phyloP scores from a whole-genome alignment of 1,140 invertebrate species.

The Heliconius himera region DNA sequence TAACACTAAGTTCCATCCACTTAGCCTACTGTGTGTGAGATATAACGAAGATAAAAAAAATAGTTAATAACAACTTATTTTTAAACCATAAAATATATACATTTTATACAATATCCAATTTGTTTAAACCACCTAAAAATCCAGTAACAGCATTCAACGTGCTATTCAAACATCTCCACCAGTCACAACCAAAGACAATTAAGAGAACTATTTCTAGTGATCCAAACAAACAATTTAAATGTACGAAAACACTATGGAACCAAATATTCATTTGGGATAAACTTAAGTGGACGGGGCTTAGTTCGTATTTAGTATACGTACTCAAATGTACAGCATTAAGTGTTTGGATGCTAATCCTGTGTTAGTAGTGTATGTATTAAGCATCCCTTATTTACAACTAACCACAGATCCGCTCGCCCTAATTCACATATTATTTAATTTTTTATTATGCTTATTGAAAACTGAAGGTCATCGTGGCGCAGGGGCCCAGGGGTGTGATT shows the following conservation, averaged over 20 bases:
- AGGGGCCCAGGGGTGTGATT: too few species aligned
- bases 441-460: not conserved
- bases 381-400: constrained; percentile 28
- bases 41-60: too few species aligned
- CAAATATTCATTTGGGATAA: constrained; percentile 12
- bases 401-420: constrained; percentile 22
- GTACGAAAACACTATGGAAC: not conserved
- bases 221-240: constrained; percentile 9
- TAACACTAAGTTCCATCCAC: too few species aligned
- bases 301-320: constrained; percentile 24
- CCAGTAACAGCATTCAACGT: not conserved
- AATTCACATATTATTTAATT: not conserved
- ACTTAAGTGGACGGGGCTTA: constrained; percentile 11
- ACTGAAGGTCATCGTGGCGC: too few species aligned
- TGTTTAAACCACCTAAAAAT: too few species aligned
- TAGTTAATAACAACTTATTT: too few species aligned
- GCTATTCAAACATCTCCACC: not conserved
- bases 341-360: constrained; percentile 29
- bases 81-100: not conserved
- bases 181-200: not conserved
- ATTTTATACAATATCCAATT: not conserved
- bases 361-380: constrained; percentile 24
- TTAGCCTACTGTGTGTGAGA: too few species aligned
- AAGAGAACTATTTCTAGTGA: not conserved
- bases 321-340: constrained; percentile 18